These are phyloP conservation scores for Trachops cirrhosus DNA, from an alignment of 2,797 vertebrate genomes.

Conservation along the genomic window DNA sequence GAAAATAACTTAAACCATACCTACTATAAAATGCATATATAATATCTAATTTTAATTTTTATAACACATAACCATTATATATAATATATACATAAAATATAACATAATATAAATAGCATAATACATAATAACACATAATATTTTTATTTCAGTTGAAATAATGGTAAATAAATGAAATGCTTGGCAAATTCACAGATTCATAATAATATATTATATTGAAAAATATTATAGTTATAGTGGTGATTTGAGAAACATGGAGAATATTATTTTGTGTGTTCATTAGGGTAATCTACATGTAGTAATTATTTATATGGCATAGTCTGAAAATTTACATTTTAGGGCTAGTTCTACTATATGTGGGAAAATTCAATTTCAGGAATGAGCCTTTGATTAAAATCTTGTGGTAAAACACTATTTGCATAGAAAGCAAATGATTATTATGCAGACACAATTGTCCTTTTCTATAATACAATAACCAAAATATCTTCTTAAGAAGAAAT, in stretches of 20 bases:
- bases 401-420: background rate
- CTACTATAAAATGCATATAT: background rate
- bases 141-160: background rate
- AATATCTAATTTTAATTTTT: background rate
- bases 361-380: background rate
- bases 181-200: background rate
- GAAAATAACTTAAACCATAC: background rate
- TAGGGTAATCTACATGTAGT: background rate
- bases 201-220: background rate
- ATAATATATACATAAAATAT: background rate
- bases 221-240: background rate
- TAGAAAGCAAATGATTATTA: background rate
- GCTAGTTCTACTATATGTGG: background rate
- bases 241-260: background rate
- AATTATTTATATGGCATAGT: background rate
- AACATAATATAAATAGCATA: background rate
- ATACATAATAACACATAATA: background rate
- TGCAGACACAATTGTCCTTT: background rate
- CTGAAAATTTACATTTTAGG: background rate
- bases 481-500: background rate
- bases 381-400: background rate
- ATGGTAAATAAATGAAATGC: background rate
- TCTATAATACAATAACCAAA: background rate
- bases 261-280: background rate
- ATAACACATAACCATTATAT: background rate